phyloP scores from a whole-genome alignment of 1,140 invertebrate genomes.

The Bombus superbus region DNA sequence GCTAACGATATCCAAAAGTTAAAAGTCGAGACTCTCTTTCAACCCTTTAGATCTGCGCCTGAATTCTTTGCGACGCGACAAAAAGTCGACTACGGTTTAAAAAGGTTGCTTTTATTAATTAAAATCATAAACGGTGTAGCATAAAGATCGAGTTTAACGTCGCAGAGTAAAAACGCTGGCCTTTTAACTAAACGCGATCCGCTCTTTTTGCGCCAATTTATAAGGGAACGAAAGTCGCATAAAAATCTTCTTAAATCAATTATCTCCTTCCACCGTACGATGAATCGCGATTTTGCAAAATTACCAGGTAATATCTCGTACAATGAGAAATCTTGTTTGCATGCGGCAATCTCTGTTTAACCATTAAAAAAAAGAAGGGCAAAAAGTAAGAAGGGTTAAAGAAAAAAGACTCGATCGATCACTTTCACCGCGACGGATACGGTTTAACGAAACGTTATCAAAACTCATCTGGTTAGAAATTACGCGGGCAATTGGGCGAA shows the following conservation, averaged over 20 bases:
- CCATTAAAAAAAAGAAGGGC: background rate
- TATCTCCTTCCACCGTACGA: background rate
- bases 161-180: background rate
- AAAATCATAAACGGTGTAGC: background rate
- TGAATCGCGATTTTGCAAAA: background rate
- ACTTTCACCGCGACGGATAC: too few relatives aligned
- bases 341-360: too few relatives aligned
- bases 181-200: background rate
- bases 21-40: background rate
- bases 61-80: background rate
- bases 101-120: background rate
- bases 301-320: background rate
- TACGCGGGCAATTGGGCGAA: constrained; percentile 2
- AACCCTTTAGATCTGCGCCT: background rate
- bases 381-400: too few relatives aligned
- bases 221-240: background rate
- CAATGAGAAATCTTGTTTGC: background rate
- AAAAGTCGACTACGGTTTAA: background rate
- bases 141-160: background rate
- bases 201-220: background rate
- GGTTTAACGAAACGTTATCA: background rate
- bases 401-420: background rate
- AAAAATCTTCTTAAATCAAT: background rate
- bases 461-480: constrained; percentile 1
- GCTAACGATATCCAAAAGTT: background rate